These are phyloP conservation scores for Pachyrhynchus sulphureomaculatus DNA, from an alignment of 1,140 invertebrate genomes.

Conservation along the genomic window DNA sequence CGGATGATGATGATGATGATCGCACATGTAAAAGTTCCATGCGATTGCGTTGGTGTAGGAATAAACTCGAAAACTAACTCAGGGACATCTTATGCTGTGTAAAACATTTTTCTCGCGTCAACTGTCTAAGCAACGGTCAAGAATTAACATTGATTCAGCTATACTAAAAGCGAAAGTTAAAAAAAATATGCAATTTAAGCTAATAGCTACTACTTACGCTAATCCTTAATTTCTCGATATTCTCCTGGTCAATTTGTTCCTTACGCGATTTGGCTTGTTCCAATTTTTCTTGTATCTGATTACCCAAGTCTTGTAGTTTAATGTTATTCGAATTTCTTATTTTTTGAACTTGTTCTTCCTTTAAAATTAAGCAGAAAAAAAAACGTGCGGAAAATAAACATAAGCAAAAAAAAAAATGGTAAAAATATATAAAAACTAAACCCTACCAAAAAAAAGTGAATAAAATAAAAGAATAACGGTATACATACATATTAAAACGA, in stretches of 20 bases:
- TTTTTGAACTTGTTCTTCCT: constrained; percentile 73
- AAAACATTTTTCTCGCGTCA: too few species aligned
- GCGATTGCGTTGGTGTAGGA: too few species aligned
- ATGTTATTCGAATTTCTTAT: constrained; percentile 64
- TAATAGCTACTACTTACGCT: constrained; percentile 62
- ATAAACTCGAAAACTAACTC: too few species aligned
- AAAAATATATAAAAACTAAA: too few species aligned
- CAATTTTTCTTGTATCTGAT: constrained; percentile 71
- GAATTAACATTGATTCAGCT: too few species aligned
- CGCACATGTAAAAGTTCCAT: too few species aligned
- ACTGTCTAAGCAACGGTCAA: too few species aligned
- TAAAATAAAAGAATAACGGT: too few species aligned
- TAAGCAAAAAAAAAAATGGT: constrained; percentile 26
- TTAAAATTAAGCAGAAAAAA: constrained; percentile 38
- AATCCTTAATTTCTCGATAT: constrained; percentile 72
- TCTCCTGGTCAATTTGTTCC: constrained; percentile 67
- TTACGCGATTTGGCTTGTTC: constrained; percentile 69
- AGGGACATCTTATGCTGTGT: too few species aligned
- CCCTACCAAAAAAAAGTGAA: too few species aligned
- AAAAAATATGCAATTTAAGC: not conserved
- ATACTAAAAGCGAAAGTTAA: not conserved
- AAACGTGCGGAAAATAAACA: constrained; percentile 38
- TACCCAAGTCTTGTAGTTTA: constrained; percentile 65
- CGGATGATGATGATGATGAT: too few species aligned
- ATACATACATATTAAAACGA: too few species aligned